Base-by-base conservation (phyloP, 2,113 vertebrate species). In the Passer montanus region DNA sequence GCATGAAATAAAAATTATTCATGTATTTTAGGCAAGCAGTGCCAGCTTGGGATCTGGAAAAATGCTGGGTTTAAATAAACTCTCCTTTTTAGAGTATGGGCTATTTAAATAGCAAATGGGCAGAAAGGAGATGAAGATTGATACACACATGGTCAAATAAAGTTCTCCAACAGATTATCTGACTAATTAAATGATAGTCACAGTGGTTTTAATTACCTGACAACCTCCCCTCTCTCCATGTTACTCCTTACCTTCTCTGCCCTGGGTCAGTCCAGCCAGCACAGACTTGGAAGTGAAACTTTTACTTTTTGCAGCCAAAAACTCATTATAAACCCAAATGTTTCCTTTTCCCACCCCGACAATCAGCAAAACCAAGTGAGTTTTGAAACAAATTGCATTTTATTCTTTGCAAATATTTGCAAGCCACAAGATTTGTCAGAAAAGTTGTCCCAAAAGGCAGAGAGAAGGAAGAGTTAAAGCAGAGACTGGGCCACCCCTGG, bases 351-450 rank as follows among this genome's bases (percentile, higher is more conserved):
- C 64, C 60, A 44, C 13, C 15, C 24, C 18, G 39, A 24, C 50
- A 44, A 62, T 31, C 64, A 78, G 33, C 10, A 49, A 37, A 24
- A 30, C 33, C 12, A 41, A 5, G 19, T 14, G 43, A 14, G 10
- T 79, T 93, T 85, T 84, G 90, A 94, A 95, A 85, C 84, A 94
- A 80, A 39, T 1, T 31, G 31, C 4, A 5, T 87, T 95, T 97
- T 96, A 96, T 96, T 96, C 67, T 96, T 89, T 72, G 93, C 89
- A 94, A 94, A 63, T 73, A 35, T 77, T 81, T 95, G 95, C 93
- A 93, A 89, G 94, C 94, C 90, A 89, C 68, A 76, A 60, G 43
- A 49, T 66, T 30, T 63, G 47, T 94, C 84, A 75, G 91, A 76
- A 93, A 95, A 78, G 67, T 88, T 68, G 52, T 94, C 84, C 84